Evolutionary conservation across 2,113 vertebrate genomes (phyloP).

Genomic region (Pangasianodon gigas): DNA sequence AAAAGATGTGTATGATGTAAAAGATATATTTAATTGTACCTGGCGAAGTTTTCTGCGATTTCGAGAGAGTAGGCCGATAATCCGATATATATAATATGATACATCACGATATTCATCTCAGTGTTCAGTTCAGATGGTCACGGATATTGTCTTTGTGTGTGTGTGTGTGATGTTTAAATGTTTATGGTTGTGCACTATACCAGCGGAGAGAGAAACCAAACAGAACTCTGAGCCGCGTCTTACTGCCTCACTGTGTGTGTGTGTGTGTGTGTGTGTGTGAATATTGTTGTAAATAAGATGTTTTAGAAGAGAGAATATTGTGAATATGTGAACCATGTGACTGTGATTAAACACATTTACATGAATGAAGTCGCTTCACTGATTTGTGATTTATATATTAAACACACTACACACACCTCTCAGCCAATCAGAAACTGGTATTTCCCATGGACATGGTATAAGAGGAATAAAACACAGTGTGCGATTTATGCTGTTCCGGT

Average conservation of each 20-base stretch:
- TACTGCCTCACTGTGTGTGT: slow-evolving; percentile 15
- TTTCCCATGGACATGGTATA: background rate
- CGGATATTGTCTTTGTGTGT: background rate
- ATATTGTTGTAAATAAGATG: slow-evolving; percentile 52
- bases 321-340: slow-evolving; percentile 52
- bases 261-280: slow-evolving; percentile 29
- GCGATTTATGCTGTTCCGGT: background rate
- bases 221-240: slow-evolving; percentile 46
- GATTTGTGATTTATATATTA: background rate
- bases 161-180: background rate
- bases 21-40: slow-evolving; percentile 8
- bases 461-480: background rate
- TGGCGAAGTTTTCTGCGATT: background rate
- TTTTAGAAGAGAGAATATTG: slow-evolving; percentile 62
- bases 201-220: slow-evolving; percentile 45
- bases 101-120: background rate
- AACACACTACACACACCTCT: background rate
- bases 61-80: background rate
- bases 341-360: slow-evolving; percentile 6
- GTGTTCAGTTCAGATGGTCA: background rate
- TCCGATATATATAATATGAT: background rate
- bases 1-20: background rate
- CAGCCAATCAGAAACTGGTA: background rate
- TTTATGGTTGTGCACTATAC: slow-evolving; percentile 67
- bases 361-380: background rate